A percentile compares a stretch with the other conserved stretches of the same genome.
phyloP scores from a whole-genome alignment of 2,113 vertebrate genomes.

The Acrocephalus kingi region DNA sequence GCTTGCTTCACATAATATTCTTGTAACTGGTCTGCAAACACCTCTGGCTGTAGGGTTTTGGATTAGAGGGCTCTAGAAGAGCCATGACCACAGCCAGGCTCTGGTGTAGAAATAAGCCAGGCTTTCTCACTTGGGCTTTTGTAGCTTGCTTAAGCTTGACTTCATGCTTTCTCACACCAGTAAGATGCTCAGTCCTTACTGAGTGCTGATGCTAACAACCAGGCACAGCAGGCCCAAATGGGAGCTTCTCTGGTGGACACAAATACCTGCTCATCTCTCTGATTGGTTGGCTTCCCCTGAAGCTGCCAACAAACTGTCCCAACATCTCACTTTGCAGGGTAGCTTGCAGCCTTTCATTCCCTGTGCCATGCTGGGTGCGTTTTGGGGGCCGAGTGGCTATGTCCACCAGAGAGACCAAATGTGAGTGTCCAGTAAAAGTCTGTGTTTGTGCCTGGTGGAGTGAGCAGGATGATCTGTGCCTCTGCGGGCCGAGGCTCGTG shows the following conservation, averaged over 20 bases:
- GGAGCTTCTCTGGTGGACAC: background rate
- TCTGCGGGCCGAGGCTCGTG: background rate
- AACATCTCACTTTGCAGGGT: accelerated
- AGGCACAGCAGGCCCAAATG: background rate
- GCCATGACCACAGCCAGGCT: background rate
- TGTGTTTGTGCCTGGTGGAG: accelerated
- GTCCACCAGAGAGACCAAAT: accelerated
- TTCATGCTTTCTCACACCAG: background rate
- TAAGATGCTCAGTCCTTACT: background rate
- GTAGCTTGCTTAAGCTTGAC: background rate
- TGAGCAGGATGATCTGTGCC: background rate
- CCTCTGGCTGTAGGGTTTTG: background rate
- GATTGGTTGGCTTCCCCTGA: background rate
- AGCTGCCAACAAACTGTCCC: background rate
- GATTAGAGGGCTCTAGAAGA: background rate
- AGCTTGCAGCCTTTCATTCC: background rate
- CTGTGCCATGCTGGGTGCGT: accelerated
- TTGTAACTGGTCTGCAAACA: background rate
- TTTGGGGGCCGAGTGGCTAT: background rate
- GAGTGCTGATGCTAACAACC: background rate
- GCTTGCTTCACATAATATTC: background rate
- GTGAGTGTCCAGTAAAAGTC: background rate
- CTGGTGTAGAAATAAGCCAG: background rate
- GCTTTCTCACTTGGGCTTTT: background rate
- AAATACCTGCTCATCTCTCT: background rate